phyloP scores from a whole-genome alignment of 2,797 vertebrate species.

The Callimico goeldii region DNA sequence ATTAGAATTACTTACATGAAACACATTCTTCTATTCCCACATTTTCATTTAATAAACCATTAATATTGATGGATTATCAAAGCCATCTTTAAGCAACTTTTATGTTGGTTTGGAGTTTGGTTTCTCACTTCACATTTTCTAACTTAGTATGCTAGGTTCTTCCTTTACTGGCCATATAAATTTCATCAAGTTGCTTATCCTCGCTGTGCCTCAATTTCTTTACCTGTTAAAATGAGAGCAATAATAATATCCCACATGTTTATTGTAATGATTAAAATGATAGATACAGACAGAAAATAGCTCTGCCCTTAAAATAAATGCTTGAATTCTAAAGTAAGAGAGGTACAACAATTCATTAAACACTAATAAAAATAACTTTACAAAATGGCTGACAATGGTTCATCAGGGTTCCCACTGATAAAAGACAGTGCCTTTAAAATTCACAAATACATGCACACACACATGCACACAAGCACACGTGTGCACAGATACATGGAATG shows the following conservation, averaged over 20 bases:
- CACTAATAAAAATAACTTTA: not conserved
- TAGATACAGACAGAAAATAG: not conserved
- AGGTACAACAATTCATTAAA: not conserved
- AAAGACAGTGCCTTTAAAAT: not conserved
- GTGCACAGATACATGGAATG: not conserved
- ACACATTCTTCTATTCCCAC: not conserved
- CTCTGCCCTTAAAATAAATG: not conserved
- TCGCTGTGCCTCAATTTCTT: not conserved
- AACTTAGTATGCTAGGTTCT: not conserved
- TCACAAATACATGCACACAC: rapidly evolving
- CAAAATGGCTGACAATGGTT: not conserved
- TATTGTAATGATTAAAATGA: not conserved
- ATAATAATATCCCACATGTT: not conserved
- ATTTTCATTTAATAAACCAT: not conserved
- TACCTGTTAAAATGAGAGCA: not conserved
- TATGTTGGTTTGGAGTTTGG: not conserved
- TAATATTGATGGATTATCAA: not conserved
- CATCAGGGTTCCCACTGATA: not conserved
- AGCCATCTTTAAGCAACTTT: not conserved
- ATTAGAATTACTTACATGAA: not conserved
- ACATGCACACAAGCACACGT: not conserved
- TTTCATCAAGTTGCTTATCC: not conserved
- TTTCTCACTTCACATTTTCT: not conserved
- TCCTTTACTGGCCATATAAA: not conserved
- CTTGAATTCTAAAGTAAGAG: not conserved